Conservation (phyloP, 2,888 invertebrate genomes). For the Anagyrus pseudococci region DNA sequence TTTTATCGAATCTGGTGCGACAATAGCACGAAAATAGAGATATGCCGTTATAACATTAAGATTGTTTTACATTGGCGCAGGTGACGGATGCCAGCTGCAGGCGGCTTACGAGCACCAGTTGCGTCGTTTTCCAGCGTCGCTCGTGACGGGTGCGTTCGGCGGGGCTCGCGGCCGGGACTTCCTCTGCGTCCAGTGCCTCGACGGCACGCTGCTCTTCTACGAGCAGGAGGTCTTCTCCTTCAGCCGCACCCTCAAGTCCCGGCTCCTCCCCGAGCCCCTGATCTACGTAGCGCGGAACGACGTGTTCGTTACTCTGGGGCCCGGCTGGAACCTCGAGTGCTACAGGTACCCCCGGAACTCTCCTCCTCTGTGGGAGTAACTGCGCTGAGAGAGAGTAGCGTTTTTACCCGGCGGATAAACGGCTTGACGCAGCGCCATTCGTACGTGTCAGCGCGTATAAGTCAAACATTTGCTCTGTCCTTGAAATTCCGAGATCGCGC, state of each 20-base stretch:
- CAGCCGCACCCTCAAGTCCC: conserved; percentile 79
- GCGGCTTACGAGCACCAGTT: conserved; percentile 83
- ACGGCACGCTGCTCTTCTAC: conserved; percentile 87
- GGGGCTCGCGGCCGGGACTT: conserved; percentile 84
- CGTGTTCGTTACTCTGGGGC: conserved; percentile 82
- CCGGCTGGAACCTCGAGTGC: conserved; percentile 84
- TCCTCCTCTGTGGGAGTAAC: no score
- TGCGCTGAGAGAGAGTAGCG: no score
- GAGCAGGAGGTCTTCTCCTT: conserved; percentile 93
- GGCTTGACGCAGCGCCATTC: no score
- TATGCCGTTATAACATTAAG: no score
- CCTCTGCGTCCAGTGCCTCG: conserved; percentile 88
- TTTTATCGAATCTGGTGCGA: no score
- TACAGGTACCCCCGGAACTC: no score
- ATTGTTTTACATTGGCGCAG: conserved; percentile 62
- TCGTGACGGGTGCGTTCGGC: conserved; percentile 87
- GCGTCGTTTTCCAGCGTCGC: conserved; percentile 76
- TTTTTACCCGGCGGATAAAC: no score
- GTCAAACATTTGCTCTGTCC: no score
- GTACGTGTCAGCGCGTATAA: no score
- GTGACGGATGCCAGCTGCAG: conserved; percentile 74
- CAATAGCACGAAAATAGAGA: no score
- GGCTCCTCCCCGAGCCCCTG: conserved; percentile 85
- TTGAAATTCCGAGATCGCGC: no score
- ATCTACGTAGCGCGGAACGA: conserved; percentile 82